Base-by-base conservation (phyloP, 2,113 vertebrate genomes). In the Calidris pygmaea region DNA sequence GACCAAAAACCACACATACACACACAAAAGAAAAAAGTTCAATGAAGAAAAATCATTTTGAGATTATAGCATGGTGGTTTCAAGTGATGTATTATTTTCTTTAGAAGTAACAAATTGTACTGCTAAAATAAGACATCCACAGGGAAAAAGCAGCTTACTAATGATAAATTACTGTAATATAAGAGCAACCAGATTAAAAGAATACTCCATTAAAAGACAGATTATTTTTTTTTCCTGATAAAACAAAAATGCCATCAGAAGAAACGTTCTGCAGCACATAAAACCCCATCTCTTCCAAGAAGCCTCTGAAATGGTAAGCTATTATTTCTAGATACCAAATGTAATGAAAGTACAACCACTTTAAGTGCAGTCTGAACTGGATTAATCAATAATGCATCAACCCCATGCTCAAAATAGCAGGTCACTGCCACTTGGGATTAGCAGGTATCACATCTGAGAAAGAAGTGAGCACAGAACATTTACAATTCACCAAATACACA, bases 341-440 rank as follows among this genome's bases (percentile, higher is more conserved):
- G 53, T 93, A 92, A 92, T 88, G 92, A 72, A 94, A 93, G 48
- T 65, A 88, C 60, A 92, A 90, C 87, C 73, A 87, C 53, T 90
- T 85, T 56, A 96, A 92, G 67, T 41, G 78, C 85, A 85, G 45
- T 65, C 79, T 79, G 81, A 88, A 0, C 6, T 72, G 45, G 22
- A 73, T 79, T 83, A 80, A 96, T 96, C 92, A 97, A 97, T 95
- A 93, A 97, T 85, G 79, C 47, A 97, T 95, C 73, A 95, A 75
- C 34, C 24, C n/a, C 34, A 63, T n/a, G 48, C 90, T 85, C 80
- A 92, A 92, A 96, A 95, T 90, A 96, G 95, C 59, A 93, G 60
- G 79, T 68, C 59, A 81, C n/a, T 85, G 56, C 87, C 93, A 95
- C 85, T 1, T 1, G 62, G 82, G 75, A 95, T 93, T 95, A 96